Base-by-base conservation (phyloP, 1,140 invertebrate genomes). In the Myzus persicae region DNA sequence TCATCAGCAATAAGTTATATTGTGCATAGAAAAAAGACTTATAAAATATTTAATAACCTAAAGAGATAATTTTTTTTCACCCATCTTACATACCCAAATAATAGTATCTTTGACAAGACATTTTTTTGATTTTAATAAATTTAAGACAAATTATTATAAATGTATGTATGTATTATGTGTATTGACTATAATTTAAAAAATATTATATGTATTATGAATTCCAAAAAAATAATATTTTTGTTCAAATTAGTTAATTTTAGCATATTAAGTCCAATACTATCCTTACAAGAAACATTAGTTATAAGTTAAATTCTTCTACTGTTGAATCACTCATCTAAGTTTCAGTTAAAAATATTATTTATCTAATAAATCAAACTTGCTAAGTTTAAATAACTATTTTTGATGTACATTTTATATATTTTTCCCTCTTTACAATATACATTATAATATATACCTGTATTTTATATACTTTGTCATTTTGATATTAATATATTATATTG, bases 1-100 rank as follows among this genome's bases (percentile, higher is more conserved):
- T 95, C 95, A 0, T 95, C 95, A 2, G 94, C 93, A 6, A 67
- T 48, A 44, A 90, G 94, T 93, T 94, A 94, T 94, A 94, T 94
- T 54, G 82, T 93, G 6, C 42, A 93, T 84, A 85, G 91, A 84
- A 93, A 93, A 54, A 93, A 93, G n/a, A 93, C 91, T 85, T 93
- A 93, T 54, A 93, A 85, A 93, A 93, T 93, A 85, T 85, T 40
- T 48, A 85, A 85, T 38, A 84, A 92, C 9, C 38, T 51, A 38
- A 92, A 26, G 85, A 38, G 40, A n/a, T 51, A 92, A 48, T 67
- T 88, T 48, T 48, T 51, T 51, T 88, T 88, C 51, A 51, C 36
- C 1, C 14, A 36, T 51, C 22, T 7, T 88, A 38, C 2, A 36
- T 51, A 88, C n/a, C 24, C 51, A 88, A 6, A 26, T 26, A 31